Evolutionary conservation across 92 coral and sea anemone genomes (phyloP).

Genomic region (Porites divaricata): DNA sequence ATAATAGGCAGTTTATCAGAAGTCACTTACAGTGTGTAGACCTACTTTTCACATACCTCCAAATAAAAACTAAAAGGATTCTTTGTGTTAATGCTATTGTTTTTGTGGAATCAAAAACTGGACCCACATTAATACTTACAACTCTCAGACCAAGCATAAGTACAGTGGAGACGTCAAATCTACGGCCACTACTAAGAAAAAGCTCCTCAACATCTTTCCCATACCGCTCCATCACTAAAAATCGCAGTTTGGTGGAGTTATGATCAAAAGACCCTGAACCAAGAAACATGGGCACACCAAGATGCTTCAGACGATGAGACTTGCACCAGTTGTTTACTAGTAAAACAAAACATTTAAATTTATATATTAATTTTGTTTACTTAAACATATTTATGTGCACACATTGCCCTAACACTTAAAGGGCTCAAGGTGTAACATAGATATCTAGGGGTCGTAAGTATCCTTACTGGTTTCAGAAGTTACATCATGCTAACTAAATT

Average conservation of each 20-base stretch:
- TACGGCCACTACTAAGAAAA: constrained; percentile 59
- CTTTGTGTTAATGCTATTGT: no score
- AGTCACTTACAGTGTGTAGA: no score
- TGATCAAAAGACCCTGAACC: constrained; percentile 91
- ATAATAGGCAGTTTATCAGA: no score
- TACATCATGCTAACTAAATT: no score
- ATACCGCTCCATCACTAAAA: constrained; percentile 95
- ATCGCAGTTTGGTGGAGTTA: constrained; percentile 77
- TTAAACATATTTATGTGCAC: no score
- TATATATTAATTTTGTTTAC: no score
- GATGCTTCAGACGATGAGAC: constrained; percentile 82
- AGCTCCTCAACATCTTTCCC: constrained; percentile 92
- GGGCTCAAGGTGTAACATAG: no score
- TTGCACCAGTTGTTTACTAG: constrained; percentile 87
- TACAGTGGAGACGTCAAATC: constrained; percentile 84
- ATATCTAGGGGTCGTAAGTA: no score
- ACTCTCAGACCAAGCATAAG: constrained; percentile 86
- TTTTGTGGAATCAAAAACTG: neutral
- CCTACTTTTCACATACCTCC: no score
- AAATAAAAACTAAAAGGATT: neutral
- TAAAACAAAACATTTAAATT: neutral
- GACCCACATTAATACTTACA: constrained; percentile 60
- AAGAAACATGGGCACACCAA: constrained; percentile 89
- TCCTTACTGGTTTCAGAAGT: no score
- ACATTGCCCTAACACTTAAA: no score